These are phyloP conservation scores for Microcebus tavaratra DNA, from an alignment of 2,113 vertebrate species.

Conservation along the genomic window DNA sequence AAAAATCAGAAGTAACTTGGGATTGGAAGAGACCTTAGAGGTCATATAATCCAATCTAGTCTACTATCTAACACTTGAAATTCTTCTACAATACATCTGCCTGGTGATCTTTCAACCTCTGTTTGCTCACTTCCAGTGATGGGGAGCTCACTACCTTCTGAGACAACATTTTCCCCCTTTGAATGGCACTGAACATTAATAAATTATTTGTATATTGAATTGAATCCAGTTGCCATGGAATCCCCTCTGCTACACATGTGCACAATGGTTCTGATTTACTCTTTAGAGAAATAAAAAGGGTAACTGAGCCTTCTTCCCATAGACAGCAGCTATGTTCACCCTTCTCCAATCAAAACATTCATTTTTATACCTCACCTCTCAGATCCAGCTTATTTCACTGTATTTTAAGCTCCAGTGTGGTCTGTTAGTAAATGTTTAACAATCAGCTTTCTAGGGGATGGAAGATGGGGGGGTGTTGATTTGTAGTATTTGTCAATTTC, in stretches of 20 bases:
- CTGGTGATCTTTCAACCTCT: not conserved
- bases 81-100: not conserved
- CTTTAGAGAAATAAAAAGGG: constrained; percentile 7
- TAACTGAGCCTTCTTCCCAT: not conserved
- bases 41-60: not conserved
- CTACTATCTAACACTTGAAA: not conserved
- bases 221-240: not conserved
- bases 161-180: not conserved
- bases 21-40: not conserved
- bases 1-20: not conserved
- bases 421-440: constrained; percentile 5
- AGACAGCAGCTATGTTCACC: not conserved
- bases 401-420: not conserved
- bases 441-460: not conserved
- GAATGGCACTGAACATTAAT: not conserved
- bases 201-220: constrained; percentile 2
- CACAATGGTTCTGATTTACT: not conserved
- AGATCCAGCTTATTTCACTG: not conserved
- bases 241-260: not conserved
- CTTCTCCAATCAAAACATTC: constrained; percentile 24
- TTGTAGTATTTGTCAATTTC: not conserved
- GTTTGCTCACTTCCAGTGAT: not conserved
- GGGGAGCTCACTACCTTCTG: not conserved
- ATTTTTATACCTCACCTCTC: not conserved
- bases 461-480: not conserved